These are phyloP conservation scores for Drosophila dives DNA, from an alignment of 2,888 invertebrate genomes.

Conservation along the genomic window DNA sequence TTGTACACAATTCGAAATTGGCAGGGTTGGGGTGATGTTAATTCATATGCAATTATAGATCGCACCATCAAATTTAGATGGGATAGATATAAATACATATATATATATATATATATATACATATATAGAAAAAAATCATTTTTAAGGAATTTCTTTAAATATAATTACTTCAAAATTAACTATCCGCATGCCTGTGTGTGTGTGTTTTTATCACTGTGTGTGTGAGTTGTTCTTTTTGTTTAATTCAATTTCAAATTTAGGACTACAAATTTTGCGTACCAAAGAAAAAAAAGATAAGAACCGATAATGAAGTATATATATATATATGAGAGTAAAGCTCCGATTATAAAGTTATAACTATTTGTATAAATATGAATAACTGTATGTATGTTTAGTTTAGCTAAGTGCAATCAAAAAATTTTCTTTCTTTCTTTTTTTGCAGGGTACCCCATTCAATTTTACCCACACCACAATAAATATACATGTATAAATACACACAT, in stretches of 20 bases:
- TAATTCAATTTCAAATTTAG: slow-evolving; percentile 47
- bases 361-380: slow-evolving; percentile 53
- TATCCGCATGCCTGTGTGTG: slow-evolving; percentile 23
- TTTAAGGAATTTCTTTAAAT: slow-evolving; percentile 32
- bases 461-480: slow-evolving; percentile 26
- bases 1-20: slow-evolving; percentile 49
- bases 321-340: slow-evolving; percentile 42
- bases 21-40: neutral
- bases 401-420: neutral
- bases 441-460: slow-evolving; percentile 17
- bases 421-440: slow-evolving; percentile 5
- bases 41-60: slow-evolving; percentile 15
- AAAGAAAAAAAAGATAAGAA: slow-evolving; percentile 34
- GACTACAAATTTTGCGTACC: slow-evolving; percentile 63
- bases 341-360: slow-evolving; percentile 38
- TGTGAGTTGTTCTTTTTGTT: slow-evolving; percentile 32
- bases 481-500: neutral
- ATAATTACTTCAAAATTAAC: slow-evolving; percentile 54
- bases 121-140: slow-evolving; percentile 21
- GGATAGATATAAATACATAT: neutral
- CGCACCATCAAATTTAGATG: slow-evolving; percentile 35
- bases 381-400: slow-evolving; percentile 24
- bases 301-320: slow-evolving; percentile 27
- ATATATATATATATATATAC: slow-evolving; percentile 4
- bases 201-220: slow-evolving; percentile 1